These are phyloP conservation scores for Dinomys branickii DNA, from an alignment of 2,113 vertebrate genomes.

Conservation along the genomic window DNA sequence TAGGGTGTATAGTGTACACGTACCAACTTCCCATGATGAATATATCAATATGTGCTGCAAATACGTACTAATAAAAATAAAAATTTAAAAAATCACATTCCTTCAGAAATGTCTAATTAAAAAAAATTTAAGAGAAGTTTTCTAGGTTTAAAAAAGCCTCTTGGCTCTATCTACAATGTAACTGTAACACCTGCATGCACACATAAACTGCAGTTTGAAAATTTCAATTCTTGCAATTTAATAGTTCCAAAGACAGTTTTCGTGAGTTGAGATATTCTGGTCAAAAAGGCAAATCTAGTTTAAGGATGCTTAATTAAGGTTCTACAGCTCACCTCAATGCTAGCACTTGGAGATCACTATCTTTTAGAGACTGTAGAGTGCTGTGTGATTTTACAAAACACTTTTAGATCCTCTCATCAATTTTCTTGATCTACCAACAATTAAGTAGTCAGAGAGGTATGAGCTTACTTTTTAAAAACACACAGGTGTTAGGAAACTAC, in stretches of 20 bases:
- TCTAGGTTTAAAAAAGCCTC: neutral
- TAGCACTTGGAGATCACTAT: neutral
- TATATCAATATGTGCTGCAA: neutral
- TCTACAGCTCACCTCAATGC: neutral
- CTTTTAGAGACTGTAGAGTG: neutral
- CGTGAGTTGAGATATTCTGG: slow-evolving; percentile 9
- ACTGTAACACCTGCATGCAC: neutral
- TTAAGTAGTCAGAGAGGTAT: neutral
- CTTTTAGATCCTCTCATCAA: slow-evolving; percentile 20
- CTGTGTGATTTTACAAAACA: neutral
- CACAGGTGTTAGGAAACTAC: neutral
- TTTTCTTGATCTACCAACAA: neutral
- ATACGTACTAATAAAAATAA: neutral
- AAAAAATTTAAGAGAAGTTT: slow-evolving; percentile 20
- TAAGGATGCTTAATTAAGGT: neutral
- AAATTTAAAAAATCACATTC: neutral
- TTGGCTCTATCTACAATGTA: neutral
- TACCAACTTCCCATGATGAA: neutral
- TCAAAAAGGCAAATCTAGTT: neutral
- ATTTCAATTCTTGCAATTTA: neutral
- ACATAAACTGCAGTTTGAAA: neutral
- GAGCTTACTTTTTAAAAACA: neutral
- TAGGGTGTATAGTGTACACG: neutral
- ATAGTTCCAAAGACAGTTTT: neutral
- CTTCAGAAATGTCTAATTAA: neutral